Evolutionary conservation across 2,797 vertebrate species (phyloP), one percentile per base, ranked within the genome.

Genomic region (Podargus strigoides): DNA sequence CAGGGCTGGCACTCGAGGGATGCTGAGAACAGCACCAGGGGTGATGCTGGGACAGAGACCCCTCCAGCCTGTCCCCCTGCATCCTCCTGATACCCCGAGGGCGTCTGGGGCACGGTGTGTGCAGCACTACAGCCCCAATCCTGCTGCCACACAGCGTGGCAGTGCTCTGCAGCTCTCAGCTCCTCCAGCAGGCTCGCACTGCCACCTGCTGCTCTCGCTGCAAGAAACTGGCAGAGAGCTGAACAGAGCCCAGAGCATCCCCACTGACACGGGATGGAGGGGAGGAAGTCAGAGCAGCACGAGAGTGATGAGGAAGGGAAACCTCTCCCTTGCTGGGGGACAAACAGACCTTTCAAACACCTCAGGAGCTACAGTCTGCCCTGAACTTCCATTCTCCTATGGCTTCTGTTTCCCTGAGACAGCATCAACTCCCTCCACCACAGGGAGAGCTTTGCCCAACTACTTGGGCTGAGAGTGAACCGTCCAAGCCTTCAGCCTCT

Each of bases 141-240:
- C 49, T 11, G 68, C 6, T 4, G 55, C 39, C 1, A 12, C 30
- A 2, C 20, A 6, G n/a, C n/a, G n/a, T n/a, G n/a, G n/a, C n/a
- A n/a, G n/a, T n/a, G n/a, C n/a, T n/a, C n/a, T 3, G n/a, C 59
- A 22, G 58, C 23, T 37, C 19, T 8, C n/a, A 2, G 80, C 26
- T 44, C 22, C 36, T 79, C 47, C 2, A 6, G 42, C 53, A 8
- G 93, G 39, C 81, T 87, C 56, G 60, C 72, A 87, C 23, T 53
- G 88, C 97, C 96, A 93, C n/a, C 96, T 90, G 77, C 89, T 9
- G 96, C 89, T 36, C 49, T n/a, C 15, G 20, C 49, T 2, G 46
- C n/a, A 3, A 1, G 27, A n/a, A 14, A 26, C 36, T 8, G n/a
- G n/a, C n/a, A n/a, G n/a, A n/a, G n/a, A n/a, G n/a, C n/a, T n/a